Conservation (phyloP, 2,888 invertebrate genomes). For the Epistrophe grossulariae region DNA sequence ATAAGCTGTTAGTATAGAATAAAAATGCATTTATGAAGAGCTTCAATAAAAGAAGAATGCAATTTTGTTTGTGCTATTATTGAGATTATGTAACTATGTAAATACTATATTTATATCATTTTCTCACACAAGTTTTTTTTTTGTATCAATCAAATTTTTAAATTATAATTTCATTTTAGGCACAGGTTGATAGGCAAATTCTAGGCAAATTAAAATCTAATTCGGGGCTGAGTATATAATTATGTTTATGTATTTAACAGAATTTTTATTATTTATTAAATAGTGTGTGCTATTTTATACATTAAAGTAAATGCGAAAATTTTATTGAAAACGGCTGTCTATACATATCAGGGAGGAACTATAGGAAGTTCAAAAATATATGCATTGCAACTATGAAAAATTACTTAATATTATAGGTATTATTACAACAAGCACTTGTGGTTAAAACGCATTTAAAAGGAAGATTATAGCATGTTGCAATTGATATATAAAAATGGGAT, state of each 20-base stretch:
- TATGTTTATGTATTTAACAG: constrained; percentile 15
- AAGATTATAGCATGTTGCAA: constrained; percentile 69
- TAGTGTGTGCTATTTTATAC: constrained; percentile 51
- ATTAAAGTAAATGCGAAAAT: constrained; percentile 51
- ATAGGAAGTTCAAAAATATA: constrained; percentile 69
- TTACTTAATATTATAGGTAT: constrained; percentile 44
- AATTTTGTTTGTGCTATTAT: constrained; percentile 51
- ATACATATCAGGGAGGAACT: constrained; percentile 68
- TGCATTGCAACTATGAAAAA: constrained; percentile 63
- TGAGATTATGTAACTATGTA: constrained; percentile 28
- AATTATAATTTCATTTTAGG: constrained; percentile 33
- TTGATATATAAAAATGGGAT: constrained; percentile 65
- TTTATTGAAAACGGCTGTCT: constrained; percentile 45
- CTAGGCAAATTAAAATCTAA: constrained; percentile 35
- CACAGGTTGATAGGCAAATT: constrained; percentile 15
- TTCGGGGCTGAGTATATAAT: constrained; percentile 23
- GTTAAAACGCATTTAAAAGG: constrained; percentile 68
- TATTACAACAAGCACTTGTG: constrained; percentile 72
- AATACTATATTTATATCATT: constrained; percentile 37
- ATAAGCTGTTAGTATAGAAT: constrained; percentile 44
- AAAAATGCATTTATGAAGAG: constrained; percentile 52
- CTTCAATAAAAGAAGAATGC: constrained; percentile 54
- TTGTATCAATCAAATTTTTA: constrained; percentile 9
- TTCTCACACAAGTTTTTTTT: constrained; percentile 45
- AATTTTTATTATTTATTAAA: constrained; percentile 21